These are phyloP conservation scores for Drosophila monieri DNA, from an alignment of 2,888 invertebrate species.

Conservation along the genomic window DNA sequence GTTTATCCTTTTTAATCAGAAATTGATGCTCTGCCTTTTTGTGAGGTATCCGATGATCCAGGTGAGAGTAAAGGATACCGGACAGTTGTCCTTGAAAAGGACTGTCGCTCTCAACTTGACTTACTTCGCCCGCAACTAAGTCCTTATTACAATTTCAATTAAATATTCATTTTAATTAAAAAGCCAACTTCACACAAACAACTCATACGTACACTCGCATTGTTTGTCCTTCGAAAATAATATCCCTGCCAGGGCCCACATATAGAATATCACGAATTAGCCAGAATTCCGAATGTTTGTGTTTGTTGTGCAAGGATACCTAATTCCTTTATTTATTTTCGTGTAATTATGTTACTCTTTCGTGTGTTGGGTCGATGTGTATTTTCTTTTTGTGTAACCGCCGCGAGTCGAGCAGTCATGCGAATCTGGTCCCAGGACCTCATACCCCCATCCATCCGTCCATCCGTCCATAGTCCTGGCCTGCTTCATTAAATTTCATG, in stretches of 20 bases:
- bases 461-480: conserved; percentile 45
- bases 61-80: not conserved
- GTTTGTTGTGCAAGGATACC: not conserved
- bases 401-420: conserved; percentile 30
- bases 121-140: conserved; percentile 71
- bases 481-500: conserved; percentile 79
- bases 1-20: conserved; percentile 60
- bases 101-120: conserved; percentile 22
- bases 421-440: conserved; percentile 38
- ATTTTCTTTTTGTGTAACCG: conserved; percentile 14
- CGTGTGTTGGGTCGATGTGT: not conserved
- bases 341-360: not conserved
- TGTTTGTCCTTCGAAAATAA: not conserved
- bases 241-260: not conserved
- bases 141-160: conserved; percentile 72
- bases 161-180: conserved; percentile 80
- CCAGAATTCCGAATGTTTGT: not conserved
- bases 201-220: conserved; percentile 34
- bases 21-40: conserved; percentile 54
- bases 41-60: too few relatives aligned
- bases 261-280: not conserved
- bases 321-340: conserved; percentile 5
- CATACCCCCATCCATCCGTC: conserved; percentile 1
- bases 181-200: conserved; percentile 70
- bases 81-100: not conserved